phyloP scores from a whole-genome alignment of 2,113 vertebrate species.

The Gymnorhina tibicen region DNA sequence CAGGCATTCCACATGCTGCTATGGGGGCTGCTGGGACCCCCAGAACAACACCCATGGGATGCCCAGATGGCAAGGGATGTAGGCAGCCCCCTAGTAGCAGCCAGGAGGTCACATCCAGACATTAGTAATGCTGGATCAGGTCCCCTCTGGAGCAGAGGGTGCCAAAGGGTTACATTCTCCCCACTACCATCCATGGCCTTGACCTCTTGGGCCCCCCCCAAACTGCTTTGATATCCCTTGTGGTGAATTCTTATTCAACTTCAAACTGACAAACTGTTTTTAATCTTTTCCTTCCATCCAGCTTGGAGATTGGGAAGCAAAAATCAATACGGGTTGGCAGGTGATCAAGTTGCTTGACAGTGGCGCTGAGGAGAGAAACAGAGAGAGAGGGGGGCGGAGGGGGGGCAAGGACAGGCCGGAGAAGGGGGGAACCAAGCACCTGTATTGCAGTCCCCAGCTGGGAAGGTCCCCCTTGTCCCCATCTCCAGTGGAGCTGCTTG shows the following conservation, averaged over 20 bases:
- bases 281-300: slow-evolving; percentile 98
- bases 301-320: slow-evolving; percentile 98
- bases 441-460: slow-evolving; percentile 71
- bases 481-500: slow-evolving; percentile 71
- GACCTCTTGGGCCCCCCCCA: slow-evolving; percentile 22
- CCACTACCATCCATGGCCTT: slow-evolving; percentile 37
- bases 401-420: neutral
- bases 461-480: slow-evolving; percentile 52
- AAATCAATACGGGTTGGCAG: slow-evolving; percentile 98
- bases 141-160: neutral
- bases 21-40: neutral
- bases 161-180: slow-evolving; percentile 39
- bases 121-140: neutral
- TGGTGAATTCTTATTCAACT: slow-evolving; percentile 97
- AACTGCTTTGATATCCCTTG: slow-evolving; percentile 76
- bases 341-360: slow-evolving; percentile 90
- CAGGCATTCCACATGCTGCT: neutral
- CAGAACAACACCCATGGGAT: neutral
- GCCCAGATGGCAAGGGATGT: neutral
- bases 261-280: slow-evolving; percentile 99
- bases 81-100: neutral
- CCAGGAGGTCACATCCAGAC: neutral
- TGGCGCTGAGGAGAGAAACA: slow-evolving; percentile 59
- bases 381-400: neutral
- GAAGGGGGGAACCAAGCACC: slow-evolving; percentile 27